Percentiles rank a stretch among this genome's conserved stretches.
phyloP scores from a whole-genome alignment of 2,888 invertebrate genomes.

The Autographa pulchrina region DNA sequence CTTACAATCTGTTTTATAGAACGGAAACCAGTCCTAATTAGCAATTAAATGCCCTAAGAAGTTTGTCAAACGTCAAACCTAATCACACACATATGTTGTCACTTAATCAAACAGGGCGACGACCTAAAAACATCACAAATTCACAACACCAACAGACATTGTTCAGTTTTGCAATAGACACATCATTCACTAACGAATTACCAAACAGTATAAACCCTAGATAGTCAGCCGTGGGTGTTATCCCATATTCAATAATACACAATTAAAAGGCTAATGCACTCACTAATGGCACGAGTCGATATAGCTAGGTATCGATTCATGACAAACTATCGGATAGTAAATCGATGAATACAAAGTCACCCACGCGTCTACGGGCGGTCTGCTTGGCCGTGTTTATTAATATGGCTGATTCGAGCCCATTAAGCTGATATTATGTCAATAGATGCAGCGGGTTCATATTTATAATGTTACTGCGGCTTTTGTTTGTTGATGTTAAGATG shows the following conservation, averaged over 20 bases:
- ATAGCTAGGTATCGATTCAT: constrained; percentile 59
- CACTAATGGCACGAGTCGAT: constrained; percentile 64
- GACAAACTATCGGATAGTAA: constrained; percentile 62
- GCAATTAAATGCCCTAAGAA: neutral
- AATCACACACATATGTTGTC: constrained; percentile 16
- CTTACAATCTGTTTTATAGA: neutral
- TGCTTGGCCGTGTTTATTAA: constrained; percentile 67
- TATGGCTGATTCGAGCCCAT: constrained; percentile 72
- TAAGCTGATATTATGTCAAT: constrained; percentile 76
- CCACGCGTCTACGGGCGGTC: constrained; percentile 74
- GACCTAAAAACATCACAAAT: constrained; percentile 44
- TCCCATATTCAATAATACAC: constrained; percentile 71
- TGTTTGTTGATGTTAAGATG: neutral
- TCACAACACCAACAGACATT: constrained; percentile 38
- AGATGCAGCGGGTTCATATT: constrained; percentile 50
- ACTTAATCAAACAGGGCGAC: constrained; percentile 21
- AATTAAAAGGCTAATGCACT: constrained; percentile 81
- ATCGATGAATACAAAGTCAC: constrained; percentile 71
- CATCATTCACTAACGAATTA: constrained; percentile 45
- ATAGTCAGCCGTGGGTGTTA: constrained; percentile 69
- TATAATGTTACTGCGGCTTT: neutral
- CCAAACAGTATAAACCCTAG: constrained; percentile 61
- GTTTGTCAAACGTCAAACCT: neutral
- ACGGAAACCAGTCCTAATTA: neutral
- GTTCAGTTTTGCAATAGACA: constrained; percentile 54